These are phyloP conservation scores for Melanaphis sacchari DNA, from an alignment of 1,140 invertebrate species.

Conservation along the genomic window DNA sequence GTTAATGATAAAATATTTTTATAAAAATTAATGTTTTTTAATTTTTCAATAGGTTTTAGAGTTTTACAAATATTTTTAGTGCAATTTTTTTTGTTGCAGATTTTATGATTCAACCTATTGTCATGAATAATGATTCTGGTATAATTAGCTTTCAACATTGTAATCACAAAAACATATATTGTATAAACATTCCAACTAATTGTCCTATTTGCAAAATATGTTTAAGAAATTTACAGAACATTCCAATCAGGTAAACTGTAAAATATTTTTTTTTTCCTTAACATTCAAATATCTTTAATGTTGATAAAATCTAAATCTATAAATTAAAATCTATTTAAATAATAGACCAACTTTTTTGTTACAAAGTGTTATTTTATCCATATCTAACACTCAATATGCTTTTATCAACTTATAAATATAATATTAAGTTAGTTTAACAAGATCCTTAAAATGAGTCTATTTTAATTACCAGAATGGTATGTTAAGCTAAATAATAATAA, in stretches of 20 bases:
- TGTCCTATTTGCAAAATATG: slow-evolving; percentile 75
- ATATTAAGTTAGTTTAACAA: not conserved
- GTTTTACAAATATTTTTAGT: not conserved
- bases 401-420: not conserved
- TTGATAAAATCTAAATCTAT: not conserved
- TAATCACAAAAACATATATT: slow-evolving; percentile 75
- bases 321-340: not conserved
- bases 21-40: not conserved
- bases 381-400: not conserved
- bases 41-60: not conserved
- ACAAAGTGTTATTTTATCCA: not conserved
- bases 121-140: slow-evolving; percentile 70
- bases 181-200: slow-evolving; percentile 73
- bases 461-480: too few relatives aligned
- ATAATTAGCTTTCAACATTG: slow-evolving; percentile 85
- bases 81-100: not conserved
- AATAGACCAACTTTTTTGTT: not conserved
- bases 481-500: too few relatives aligned
- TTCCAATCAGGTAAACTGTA: slow-evolving; percentile 73
- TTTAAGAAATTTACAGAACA: slow-evolving; percentile 69
- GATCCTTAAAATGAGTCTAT: too few relatives aligned
- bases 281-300: not conserved
- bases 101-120: not conserved
- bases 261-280: not conserved
- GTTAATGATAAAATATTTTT: not conserved